These are phyloP conservation scores for Capreolus pygargus DNA, from an alignment of 2,113 vertebrate species.

Conservation along the genomic window DNA sequence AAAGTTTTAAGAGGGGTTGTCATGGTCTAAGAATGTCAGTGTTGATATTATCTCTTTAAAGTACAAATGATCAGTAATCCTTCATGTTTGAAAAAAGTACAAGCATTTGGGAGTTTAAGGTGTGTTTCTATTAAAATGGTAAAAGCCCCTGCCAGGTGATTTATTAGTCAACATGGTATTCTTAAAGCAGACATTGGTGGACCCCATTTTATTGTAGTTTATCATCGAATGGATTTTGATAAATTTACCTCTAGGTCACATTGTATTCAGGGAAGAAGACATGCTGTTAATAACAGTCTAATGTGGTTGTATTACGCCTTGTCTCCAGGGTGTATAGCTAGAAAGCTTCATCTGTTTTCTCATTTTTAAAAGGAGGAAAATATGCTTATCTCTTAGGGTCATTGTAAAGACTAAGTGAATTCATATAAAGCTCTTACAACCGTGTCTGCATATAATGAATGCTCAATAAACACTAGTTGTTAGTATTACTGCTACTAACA, in stretches of 20 bases:
- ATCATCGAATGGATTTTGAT: slow-evolving; percentile 20
- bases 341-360: not conserved
- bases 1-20: slow-evolving; percentile 30
- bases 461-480: not conserved
- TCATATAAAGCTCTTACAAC: not conserved
- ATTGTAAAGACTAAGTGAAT: not conserved
- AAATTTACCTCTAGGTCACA: not conserved
- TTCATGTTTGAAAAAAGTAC: slow-evolving; percentile 29
- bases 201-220: not conserved
- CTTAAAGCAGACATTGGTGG: not conserved
- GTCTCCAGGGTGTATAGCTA: not conserved
- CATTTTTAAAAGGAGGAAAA: slow-evolving; percentile 2
- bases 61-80: slow-evolving; percentile 8
- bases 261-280: not conserved
- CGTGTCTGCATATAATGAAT: not conserved
- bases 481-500: not conserved
- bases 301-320: not conserved
- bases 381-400: not conserved
- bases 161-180: not conserved
- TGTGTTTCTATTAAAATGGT: slow-evolving; percentile 19
- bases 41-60: slow-evolving; percentile 51
- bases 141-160: not conserved
- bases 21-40: slow-evolving; percentile 61
- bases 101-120: slow-evolving; percentile 19
- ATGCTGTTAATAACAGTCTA: not conserved